phyloP scores from a whole-genome alignment of 2,797 vertebrate genomes.

The Pyrocephalus nanus region DNA sequence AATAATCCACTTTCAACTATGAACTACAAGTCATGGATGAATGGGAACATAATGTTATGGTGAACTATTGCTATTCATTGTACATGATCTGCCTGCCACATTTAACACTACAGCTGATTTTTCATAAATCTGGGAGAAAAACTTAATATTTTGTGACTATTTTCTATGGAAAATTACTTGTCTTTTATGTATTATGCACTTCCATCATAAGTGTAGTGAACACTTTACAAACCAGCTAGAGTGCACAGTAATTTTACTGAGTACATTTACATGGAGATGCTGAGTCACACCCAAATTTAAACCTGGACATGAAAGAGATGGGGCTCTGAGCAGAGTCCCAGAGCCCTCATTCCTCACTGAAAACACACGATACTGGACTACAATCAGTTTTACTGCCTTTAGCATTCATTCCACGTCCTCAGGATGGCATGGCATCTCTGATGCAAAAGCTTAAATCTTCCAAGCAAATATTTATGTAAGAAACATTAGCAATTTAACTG shows the following conservation, averaged over 20 bases:
- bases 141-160: neutral
- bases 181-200: neutral
- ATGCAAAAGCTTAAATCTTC: neutral
- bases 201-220: neutral
- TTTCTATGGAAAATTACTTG: neutral
- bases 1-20: neutral
- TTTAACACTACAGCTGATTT: neutral
- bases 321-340: neutral
- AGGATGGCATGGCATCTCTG: neutral
- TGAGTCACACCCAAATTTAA: neutral
- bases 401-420: neutral
- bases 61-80: neutral
- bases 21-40: neutral
- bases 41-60: neutral
- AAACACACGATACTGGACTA: neutral
- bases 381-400: neutral
- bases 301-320: neutral
- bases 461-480: constrained; percentile 28
- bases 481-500: constrained; percentile 3
- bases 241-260: neutral
- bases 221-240: neutral
- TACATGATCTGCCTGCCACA: neutral
- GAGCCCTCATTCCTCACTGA: neutral
- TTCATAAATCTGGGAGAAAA: neutral
- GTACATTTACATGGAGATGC: neutral